Evolutionary conservation across 2,113 vertebrate genomes (phyloP).

Genomic region (Scortum barcoo): DNA sequence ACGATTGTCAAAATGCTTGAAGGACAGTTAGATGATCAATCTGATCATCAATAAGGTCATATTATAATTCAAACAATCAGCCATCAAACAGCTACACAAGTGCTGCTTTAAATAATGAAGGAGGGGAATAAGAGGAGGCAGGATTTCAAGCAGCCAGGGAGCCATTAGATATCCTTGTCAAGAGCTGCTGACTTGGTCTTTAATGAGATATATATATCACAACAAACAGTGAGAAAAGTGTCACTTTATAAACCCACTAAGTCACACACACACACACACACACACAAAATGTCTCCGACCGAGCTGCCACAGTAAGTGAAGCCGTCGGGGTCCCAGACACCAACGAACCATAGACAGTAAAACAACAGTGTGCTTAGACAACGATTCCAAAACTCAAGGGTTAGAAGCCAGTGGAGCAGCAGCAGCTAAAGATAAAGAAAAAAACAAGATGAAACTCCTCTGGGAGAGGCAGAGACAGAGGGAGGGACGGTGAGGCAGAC

Average conservation of each 20-base stretch:
- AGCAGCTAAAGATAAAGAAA: too few relatives aligned
- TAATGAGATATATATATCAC: constrained; percentile 24
- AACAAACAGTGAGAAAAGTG: constrained; percentile 21
- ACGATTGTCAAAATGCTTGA: too few relatives aligned
- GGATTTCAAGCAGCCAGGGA: background rate
- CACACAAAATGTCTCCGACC: constrained; percentile 21
- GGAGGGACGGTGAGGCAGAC: background rate
- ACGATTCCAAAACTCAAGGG: constrained; percentile 39
- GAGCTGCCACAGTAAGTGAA: constrained; percentile 34
- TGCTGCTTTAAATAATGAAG: background rate
- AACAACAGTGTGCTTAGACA: constrained; percentile 42
- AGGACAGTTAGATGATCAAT: too few relatives aligned
- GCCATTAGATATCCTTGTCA: background rate
- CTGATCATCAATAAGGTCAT: background rate
- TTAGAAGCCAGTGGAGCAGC: constrained; percentile 45
- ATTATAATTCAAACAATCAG: background rate
- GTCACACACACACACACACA: background rate
- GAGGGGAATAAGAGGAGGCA: background rate
- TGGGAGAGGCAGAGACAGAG: constrained; percentile 31
- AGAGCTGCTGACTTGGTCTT: constrained; percentile 7
- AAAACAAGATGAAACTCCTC: constrained; percentile 31
- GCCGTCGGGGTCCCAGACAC: constrained; percentile 26
- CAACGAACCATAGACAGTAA: constrained; percentile 40
- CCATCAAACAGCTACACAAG: constrained; percentile 1
- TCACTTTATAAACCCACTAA: background rate